These are phyloP conservation scores for Polypedilum pembai DNA, from an alignment of 1,140 invertebrate species.

Conservation along the genomic window DNA sequence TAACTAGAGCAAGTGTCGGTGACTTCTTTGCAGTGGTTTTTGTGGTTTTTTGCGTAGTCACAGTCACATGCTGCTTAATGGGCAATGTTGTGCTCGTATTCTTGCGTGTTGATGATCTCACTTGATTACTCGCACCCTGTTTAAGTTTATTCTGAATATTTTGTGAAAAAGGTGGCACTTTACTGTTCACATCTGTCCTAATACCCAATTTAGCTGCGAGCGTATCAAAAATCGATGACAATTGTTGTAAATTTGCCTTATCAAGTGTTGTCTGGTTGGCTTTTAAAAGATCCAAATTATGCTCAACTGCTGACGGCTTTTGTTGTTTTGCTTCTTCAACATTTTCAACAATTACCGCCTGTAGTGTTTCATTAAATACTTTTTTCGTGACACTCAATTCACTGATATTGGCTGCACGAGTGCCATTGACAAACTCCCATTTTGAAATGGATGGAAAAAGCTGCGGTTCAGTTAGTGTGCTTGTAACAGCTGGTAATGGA, in stretches of 20 bases:
- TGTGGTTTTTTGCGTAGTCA: conserved; percentile 27
- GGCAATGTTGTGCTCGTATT: conserved; percentile 15
- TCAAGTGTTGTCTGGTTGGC: conserved; percentile 39
- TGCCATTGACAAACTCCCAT: conserved; percentile 40
- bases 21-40: background rate
- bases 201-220: conserved; percentile 43
- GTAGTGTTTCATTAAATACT: conserved; percentile 41
- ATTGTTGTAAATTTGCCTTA: conserved; percentile 42
- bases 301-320: no score
- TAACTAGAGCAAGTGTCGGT: conserved; percentile 3
- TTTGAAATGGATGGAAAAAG: conserved; percentile 42
- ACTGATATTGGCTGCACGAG: conserved; percentile 34
- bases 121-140: conserved; percentile 16
- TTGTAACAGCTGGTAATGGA: conserved; percentile 29
- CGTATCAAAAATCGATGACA: conserved; percentile 42
- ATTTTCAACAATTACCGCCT: conserved; percentile 42
- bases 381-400: conserved; percentile 38
- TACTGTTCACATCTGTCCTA: conserved; percentile 37
- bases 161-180: conserved; percentile 38
- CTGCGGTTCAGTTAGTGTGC: conserved; percentile 33
- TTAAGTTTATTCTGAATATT: conserved; percentile 39
- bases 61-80: conserved; percentile 30
- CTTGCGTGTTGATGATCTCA: conserved; percentile 29
- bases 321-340: conserved; percentile 36
- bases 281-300: conserved; percentile 34